phyloP scores from a whole-genome alignment of 2,113 vertebrate genomes.

The Caranx ignobilis region DNA sequence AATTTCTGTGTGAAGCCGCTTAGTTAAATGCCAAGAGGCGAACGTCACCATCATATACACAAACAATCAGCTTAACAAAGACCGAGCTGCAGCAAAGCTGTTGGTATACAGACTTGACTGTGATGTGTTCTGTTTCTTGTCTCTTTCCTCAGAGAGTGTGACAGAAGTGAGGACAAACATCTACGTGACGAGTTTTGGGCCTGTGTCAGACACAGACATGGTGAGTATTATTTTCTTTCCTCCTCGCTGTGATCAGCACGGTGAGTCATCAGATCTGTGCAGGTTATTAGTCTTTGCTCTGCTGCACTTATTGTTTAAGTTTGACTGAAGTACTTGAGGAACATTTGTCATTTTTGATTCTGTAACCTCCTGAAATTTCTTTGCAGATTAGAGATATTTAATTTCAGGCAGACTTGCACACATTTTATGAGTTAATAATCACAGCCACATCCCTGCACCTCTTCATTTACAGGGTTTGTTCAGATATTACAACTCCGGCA shows the following conservation, averaged over 20 bases:
- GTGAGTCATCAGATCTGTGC: slow-evolving; percentile 18
- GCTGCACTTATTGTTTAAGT: neutral
- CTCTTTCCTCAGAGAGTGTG: slow-evolving; percentile 88
- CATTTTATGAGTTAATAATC: neutral
- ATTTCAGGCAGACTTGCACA: neutral
- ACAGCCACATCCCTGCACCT: neutral
- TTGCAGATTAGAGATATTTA: no score
- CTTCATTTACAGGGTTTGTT: neutral
- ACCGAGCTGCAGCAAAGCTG: neutral
- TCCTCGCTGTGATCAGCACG: neutral
- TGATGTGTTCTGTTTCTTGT: slow-evolving; percentile 30
- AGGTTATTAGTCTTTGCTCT: neutral
- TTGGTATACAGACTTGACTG: neutral
- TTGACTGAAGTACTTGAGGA: neutral
- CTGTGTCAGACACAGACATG: slow-evolving; percentile 98
- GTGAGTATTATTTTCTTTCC: slow-evolving; percentile 81
- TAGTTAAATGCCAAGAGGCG: slow-evolving; percentile 57
- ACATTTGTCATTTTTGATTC: slow-evolving; percentile 12
- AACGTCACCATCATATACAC: slow-evolving; percentile 47
- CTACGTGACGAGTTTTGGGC: slow-evolving; percentile 98
- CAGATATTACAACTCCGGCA: neutral
- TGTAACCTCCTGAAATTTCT: neutral
- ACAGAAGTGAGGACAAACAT: slow-evolving; percentile 99
- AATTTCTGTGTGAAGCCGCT: slow-evolving; percentile 43
- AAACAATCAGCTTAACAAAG: slow-evolving; percentile 60